Evolutionary conservation across 2,113 vertebrate species (phyloP).

Genomic region (Prunella fulvescens): DNA sequence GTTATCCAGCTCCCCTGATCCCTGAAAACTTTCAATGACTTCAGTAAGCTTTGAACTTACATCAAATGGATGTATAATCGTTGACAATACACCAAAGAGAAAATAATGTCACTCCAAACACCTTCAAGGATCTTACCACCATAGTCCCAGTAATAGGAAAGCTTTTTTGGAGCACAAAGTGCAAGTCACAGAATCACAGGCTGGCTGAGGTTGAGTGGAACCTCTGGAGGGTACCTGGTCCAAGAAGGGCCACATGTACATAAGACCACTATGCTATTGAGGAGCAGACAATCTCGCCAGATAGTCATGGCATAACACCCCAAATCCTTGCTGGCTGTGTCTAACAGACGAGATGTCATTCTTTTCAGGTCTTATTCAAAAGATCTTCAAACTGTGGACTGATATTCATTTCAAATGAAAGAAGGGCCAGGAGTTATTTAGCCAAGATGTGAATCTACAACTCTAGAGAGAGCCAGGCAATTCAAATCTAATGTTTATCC

Average conservation of each 20-base stretch:
- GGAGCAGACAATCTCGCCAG: neutral
- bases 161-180: neutral
- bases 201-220: neutral
- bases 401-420: neutral
- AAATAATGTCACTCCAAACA: neutral
- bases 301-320: neutral
- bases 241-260: neutral
- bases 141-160: neutral
- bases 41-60: neutral
- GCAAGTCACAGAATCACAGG: neutral
- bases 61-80: neutral
- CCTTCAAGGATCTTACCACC: neutral
- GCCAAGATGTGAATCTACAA: neutral
- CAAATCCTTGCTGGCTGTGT: neutral
- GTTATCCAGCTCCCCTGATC: neutral
- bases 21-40: neutral
- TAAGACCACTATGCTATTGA: neutral
- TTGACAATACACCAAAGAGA: neutral
- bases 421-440: neutral
- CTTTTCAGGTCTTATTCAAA: neutral
- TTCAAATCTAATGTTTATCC: slow-evolving; percentile 9
- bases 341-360: neutral
- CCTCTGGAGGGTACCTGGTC: neutral
- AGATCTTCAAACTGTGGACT: neutral
- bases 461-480: neutral